A percentile compares a stretch with the other conserved stretches of the same genome.
Conservation (phyloP, 2,113 vertebrate genomes). For the Lampris megalopsis region DNA sequence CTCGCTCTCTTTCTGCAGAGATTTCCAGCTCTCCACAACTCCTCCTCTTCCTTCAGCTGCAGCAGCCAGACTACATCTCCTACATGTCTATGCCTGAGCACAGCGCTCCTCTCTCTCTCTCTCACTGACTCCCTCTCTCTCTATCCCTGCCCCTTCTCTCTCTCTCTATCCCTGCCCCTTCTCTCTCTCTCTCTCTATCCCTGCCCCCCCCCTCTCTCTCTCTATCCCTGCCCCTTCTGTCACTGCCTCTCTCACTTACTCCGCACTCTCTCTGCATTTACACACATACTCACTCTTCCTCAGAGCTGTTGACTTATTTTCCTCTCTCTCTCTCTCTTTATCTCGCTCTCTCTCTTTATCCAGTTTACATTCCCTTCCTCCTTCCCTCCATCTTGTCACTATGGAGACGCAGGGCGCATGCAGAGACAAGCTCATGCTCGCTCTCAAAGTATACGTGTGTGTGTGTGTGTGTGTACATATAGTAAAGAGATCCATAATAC, state of each 20-base stretch:
- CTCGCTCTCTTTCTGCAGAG: slow-evolving; percentile 68
- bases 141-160: slow-evolving; percentile 35
- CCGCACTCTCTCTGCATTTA: no score
- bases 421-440: slow-evolving; percentile 68
- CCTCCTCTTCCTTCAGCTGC: slow-evolving; percentile 77
- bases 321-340: not conserved
- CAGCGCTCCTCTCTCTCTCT: not conserved
- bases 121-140: slow-evolving; percentile 37
- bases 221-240: slow-evolving; percentile 10
- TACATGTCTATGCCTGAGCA: slow-evolving; percentile 78
- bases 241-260: slow-evolving; percentile 10
- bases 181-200: slow-evolving; percentile 17
- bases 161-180: slow-evolving; percentile 43
- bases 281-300: not conserved
- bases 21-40: slow-evolving; percentile 72
- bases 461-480: slow-evolving; percentile 16
- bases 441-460: slow-evolving; percentile 45
- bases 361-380: slow-evolving; percentile 49
- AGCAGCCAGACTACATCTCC: slow-evolving; percentile 76
- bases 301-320: no score
- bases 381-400: slow-evolving; percentile 76
- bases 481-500: no score
- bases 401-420: slow-evolving; percentile 80
- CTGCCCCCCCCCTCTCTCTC: slow-evolving; percentile 33
- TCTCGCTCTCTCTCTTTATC: slow-evolving; percentile 43